These are phyloP conservation scores for Palloptera scutellata DNA, from an alignment of 2,888 invertebrate genomes.

Conservation along the genomic window DNA sequence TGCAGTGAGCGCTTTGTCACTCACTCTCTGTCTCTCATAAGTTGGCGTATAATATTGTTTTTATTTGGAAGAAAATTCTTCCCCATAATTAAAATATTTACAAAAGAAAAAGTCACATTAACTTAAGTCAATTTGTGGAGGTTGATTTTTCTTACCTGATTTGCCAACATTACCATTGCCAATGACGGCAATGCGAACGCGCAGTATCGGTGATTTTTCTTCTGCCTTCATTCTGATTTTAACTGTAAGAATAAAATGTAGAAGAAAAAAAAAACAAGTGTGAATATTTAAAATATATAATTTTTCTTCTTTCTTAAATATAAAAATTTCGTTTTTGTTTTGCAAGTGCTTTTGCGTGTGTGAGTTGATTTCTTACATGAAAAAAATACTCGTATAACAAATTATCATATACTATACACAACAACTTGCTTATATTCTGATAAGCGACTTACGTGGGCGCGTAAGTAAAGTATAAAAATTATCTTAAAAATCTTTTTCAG, in stretches of 20 bases:
- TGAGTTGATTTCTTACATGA: neutral
- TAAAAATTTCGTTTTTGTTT: neutral
- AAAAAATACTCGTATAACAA: no score
- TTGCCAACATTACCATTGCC: conserved; percentile 82
- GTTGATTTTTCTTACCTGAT: conserved; percentile 69
- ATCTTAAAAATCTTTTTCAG: no score
- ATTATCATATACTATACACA: no score
- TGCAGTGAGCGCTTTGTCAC: neutral
- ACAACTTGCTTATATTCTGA: no score
- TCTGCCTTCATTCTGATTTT: conserved; percentile 67
- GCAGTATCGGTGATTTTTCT: conserved; percentile 71
- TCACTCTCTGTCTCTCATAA: neutral
- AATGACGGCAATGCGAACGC: conserved; percentile 78
- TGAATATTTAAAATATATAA: neutral
- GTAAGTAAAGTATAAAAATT: no score
- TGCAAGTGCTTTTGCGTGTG: neutral
- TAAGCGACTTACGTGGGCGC: no score
- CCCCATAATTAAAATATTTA: neutral
- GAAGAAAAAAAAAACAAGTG: neutral
- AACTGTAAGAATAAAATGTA: conserved; percentile 32
- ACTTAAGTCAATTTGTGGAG: neutral
- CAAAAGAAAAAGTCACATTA: neutral
- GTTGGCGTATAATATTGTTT: neutral
- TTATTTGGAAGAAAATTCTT: neutral
- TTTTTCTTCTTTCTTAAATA: neutral